A percentile compares a stretch with the other conserved stretches of the same genome.
Conservation (phyloP, 2,888 invertebrate species). For the Caenorhabditis zanzibari region DNA sequence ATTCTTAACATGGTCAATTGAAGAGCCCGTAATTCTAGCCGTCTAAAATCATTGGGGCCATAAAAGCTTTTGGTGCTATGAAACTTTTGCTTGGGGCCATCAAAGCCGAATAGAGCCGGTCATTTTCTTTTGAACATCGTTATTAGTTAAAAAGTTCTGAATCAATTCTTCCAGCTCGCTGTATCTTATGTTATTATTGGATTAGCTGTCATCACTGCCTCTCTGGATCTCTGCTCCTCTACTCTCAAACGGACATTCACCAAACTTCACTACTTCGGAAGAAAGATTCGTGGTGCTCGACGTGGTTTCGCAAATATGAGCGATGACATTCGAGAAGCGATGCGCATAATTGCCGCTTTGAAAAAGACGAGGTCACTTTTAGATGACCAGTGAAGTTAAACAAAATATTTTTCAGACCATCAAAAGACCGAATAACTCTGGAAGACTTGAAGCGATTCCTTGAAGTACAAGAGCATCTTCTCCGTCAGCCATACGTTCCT, state of each 20-base stretch:
- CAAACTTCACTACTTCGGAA: constrained; percentile 83
- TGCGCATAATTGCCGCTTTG: constrained; percentile 83
- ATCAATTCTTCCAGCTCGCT: constrained; percentile 76
- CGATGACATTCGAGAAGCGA: constrained; percentile 83
- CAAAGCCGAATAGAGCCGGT: too few relatives aligned
- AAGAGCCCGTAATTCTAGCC: too few relatives aligned
- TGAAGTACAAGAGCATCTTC: constrained; percentile 82
- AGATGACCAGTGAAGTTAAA: background rate
- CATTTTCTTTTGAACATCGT: too few relatives aligned
- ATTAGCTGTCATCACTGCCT: constrained; percentile 83
- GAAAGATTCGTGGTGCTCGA: constrained; percentile 79
- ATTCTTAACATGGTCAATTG: too few relatives aligned
- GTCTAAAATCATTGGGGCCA: too few relatives aligned
- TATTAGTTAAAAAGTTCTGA: background rate
- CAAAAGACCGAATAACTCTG: constrained; percentile 83
- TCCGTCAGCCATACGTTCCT: constrained; percentile 83
- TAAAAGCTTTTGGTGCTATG: background rate
- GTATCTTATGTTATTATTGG: constrained; percentile 83
- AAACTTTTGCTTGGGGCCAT: background rate
- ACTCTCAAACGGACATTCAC: constrained; percentile 83
- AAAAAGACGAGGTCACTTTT: constrained; percentile 80
- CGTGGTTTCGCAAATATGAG: constrained; percentile 82
- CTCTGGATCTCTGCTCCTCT: constrained; percentile 82
- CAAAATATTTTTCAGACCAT: constrained; percentile 71
- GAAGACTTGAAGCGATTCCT: constrained; percentile 83